Percentiles rank a stretch among this genome's conserved stretches.
These are phyloP conservation scores for Heliopora coerulea DNA, from an alignment of 92 coral and sea anemone species.

Conservation along the genomic window DNA sequence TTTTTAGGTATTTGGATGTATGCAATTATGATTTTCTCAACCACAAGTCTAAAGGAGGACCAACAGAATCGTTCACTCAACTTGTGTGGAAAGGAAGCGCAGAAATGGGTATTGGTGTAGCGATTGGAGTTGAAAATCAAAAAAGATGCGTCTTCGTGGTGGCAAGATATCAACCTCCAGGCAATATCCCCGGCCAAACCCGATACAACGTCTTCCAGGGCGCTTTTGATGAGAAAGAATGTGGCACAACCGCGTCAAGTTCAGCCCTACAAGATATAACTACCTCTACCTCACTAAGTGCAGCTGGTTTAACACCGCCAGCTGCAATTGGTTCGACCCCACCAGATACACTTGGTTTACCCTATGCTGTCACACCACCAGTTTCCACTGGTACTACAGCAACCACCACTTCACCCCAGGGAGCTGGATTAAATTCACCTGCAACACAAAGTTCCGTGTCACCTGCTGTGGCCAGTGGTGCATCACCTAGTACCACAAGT, in stretches of 20 bases:
- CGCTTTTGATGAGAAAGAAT: slow-evolving; percentile 4
- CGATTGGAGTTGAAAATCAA: slow-evolving; percentile 55
- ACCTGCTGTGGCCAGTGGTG: background rate
- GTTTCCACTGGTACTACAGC: background rate
- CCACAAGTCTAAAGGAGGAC: slow-evolving; percentile 6
- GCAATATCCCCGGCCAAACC: slow-evolving; percentile 58
- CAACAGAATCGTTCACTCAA: slow-evolving; percentile 24
- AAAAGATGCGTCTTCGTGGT: slow-evolving; percentile 71
- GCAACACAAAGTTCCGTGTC: background rate
- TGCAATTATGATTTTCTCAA: slow-evolving; percentile 27
- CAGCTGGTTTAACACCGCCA: background rate
- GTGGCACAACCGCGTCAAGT: background rate
- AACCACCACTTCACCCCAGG: background rate
- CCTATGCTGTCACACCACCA: background rate
- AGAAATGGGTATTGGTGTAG: slow-evolving; percentile 76
- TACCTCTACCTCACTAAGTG: background rate
- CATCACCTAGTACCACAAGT: background rate
- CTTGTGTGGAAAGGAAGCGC: slow-evolving; percentile 80
- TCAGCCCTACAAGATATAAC: too few relatives aligned
- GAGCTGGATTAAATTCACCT: background rate
- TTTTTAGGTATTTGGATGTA: slow-evolving; percentile 28
- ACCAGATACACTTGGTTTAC: background rate
- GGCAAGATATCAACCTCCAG: slow-evolving; percentile 70
- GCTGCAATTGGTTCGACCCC: background rate
- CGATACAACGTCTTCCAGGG: slow-evolving; percentile 63